Conservation (phyloP, 1,140 invertebrate species). For the Drosophila pallidifrons region DNA sequence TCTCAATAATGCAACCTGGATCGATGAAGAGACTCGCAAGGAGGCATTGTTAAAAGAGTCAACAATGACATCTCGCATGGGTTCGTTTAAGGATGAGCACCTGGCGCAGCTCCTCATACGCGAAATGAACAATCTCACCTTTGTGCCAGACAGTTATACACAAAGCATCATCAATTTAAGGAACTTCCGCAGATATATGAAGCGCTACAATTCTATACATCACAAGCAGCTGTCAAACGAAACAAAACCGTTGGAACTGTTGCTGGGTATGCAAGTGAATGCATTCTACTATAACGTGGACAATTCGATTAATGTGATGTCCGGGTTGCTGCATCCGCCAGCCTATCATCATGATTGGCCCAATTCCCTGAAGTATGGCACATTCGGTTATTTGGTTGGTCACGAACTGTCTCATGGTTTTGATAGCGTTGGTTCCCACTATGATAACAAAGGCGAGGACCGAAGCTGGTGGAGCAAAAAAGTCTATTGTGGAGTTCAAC, state of each 20-base stretch:
- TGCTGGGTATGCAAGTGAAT: conserved; percentile 75
- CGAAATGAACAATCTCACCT: conserved; percentile 50
- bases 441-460: conserved; percentile 43
- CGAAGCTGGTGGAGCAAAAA: conserved; percentile 80
- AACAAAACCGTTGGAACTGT: conserved; percentile 68
- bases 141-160: conserved; percentile 45
- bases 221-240: conserved; percentile 29
- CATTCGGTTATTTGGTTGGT: conserved; percentile 70
- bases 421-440: conserved; percentile 60
- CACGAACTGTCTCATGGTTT: conserved; percentile 81
- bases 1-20: conserved; percentile 89
- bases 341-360: conserved; percentile 91
- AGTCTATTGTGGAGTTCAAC: conserved; percentile 57
- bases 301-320: conserved; percentile 85
- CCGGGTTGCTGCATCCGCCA: conserved; percentile 96
- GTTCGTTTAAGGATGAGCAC: conserved; percentile 86
- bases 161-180: conserved; percentile 56
- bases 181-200: conserved; percentile 32
- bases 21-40: conserved; percentile 88
- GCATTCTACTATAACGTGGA: conserved; percentile 79
- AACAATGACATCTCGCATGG: conserved; percentile 86
- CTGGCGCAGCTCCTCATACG: conserved; percentile 48
- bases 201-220: conserved; percentile 62
- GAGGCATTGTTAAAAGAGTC: conserved; percentile 87
- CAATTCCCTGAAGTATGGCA: conserved; percentile 72